A percentile compares a stretch with the other conserved stretches of the same genome.
These are phyloP conservation scores for Asteroscopus sphinx DNA, from an alignment of 2,888 invertebrate genomes.

Conservation along the genomic window DNA sequence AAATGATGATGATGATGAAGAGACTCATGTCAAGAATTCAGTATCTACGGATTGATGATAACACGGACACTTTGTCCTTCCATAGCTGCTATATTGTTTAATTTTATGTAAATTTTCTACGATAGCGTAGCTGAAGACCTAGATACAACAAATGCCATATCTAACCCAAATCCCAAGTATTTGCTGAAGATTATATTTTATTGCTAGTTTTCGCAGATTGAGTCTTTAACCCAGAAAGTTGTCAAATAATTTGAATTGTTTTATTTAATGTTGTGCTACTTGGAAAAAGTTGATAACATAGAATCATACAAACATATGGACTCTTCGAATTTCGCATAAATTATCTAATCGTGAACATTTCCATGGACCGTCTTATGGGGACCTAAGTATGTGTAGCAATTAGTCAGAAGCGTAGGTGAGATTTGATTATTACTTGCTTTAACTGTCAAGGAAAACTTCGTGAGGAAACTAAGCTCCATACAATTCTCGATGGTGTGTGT, in stretches of 20 bases:
- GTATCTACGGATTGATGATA: neutral
- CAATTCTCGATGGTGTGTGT: no score
- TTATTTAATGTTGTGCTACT: constrained; percentile 10
- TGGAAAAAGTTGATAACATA: constrained; percentile 27
- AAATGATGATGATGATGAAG: no score
- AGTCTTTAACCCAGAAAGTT: constrained; percentile 16
- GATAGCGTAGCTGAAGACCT: constrained; percentile 28
- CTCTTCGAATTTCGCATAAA: no score
- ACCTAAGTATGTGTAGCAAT: no score
- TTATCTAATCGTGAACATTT: no score
- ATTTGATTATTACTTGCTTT: no score
- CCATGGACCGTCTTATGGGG: no score
- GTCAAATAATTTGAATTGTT: neutral
- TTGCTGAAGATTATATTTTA: constrained; percentile 32
- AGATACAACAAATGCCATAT: constrained; percentile 31
- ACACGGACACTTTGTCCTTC: neutral
- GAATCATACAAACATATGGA: no score
- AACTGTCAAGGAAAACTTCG: no score
- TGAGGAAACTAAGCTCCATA: no score
- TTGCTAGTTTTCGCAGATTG: constrained; percentile 14
- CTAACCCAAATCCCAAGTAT: constrained; percentile 32
- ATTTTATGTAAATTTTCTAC: constrained; percentile 17
- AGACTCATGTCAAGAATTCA: no score
- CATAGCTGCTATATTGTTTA: constrained; percentile 3
- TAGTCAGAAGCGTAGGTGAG: no score